A percentile compares a stretch with the other conserved stretches of the same genome.
phyloP scores from a whole-genome alignment of 2,113 vertebrate species.

The Meriones unguiculatus region DNA sequence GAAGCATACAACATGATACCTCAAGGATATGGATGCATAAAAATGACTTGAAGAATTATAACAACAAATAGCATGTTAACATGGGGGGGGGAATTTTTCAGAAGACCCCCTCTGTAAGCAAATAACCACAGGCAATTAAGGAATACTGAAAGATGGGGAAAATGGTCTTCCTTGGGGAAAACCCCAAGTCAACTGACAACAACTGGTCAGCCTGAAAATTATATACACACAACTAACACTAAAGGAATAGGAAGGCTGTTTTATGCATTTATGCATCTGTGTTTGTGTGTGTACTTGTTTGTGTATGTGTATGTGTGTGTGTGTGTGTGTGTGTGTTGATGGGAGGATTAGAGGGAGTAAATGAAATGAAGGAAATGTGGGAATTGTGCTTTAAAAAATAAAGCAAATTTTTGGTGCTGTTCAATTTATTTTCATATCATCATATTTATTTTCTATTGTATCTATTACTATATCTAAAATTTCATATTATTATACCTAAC shows the following conservation, averaged over 20 bases:
- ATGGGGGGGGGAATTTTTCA: background rate
- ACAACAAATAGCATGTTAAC: background rate
- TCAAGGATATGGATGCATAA: background rate
- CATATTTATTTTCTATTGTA: too few species aligned
- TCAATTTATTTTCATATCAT: background rate
- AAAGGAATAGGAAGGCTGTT: background rate
- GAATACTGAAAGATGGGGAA: background rate
- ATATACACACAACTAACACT: background rate
- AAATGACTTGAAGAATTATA: background rate
- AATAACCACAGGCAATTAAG: background rate
- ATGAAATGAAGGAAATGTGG: background rate
- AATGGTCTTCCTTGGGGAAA: background rate
- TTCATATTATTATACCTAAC: too few species aligned
- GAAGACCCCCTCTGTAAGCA: background rate
- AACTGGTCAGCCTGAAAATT: background rate
- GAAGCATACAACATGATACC: background rate
- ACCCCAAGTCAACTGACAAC: background rate
- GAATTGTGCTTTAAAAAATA: background rate
- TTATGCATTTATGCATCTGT: background rate
- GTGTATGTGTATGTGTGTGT: background rate
- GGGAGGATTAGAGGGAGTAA: background rate
- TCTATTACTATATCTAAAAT: too few species aligned
- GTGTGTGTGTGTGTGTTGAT: background rate
- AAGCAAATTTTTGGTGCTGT: background rate
- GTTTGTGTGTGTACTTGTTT: background rate